Conservation (phyloP, 2,888 invertebrate species). For the Andrena dorsata region DNA sequence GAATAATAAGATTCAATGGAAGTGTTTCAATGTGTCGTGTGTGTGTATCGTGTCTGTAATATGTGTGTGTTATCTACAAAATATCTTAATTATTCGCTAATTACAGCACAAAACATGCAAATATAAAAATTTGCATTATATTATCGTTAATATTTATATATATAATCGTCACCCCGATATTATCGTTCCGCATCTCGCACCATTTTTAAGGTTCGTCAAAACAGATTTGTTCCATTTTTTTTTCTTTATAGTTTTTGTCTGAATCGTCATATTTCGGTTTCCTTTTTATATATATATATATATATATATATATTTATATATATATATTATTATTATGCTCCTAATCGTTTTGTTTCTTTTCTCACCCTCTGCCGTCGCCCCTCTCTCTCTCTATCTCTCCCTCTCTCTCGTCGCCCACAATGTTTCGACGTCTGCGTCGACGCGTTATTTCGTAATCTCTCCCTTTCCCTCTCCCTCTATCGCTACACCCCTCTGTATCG, state of each 20-base stretch:
- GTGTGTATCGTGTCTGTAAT: conserved; percentile 3
- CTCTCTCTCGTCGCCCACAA: conserved; percentile 17
- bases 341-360: conserved; percentile 64
- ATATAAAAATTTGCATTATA: conserved; percentile 84
- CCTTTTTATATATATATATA: background rate
- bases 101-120: conserved; percentile 85
- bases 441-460: conserved; percentile 37
- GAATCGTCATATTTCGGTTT: conserved; percentile 35
- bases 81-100: conserved; percentile 85
- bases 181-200: conserved; percentile 72
- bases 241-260: conserved; percentile 56
- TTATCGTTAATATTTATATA: conserved; percentile 82
- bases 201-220: conserved; percentile 73
- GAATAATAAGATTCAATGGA: conserved; percentile 82
- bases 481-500: conserved; percentile 33
- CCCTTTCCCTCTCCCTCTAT: conserved; percentile 29
- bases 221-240: conserved; percentile 64
- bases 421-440: conserved; percentile 13
- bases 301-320: conserved; percentile 12
- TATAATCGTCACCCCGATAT: conserved; percentile 81
- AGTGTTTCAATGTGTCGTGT: conserved; percentile 67
- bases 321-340: conserved; percentile 72
- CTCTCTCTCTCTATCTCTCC: background rate
- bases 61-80: conserved; percentile 83
- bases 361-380: background rate